Conservation (phyloP, 2,797 vertebrate genomes). For the Premnoplex brunnescens region DNA sequence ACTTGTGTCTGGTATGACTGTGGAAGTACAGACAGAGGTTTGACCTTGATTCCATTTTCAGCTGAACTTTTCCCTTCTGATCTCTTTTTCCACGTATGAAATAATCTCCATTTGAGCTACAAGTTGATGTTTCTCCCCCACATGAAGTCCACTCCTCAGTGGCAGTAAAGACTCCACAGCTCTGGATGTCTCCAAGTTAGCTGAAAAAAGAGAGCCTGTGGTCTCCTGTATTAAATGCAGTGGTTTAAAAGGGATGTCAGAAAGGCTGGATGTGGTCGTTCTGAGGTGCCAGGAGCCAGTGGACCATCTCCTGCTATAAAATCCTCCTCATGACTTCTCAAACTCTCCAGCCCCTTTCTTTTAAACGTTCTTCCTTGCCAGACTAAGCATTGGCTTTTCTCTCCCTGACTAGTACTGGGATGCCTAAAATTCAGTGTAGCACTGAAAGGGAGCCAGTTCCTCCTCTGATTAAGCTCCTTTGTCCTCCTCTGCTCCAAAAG, state of each 20-base stretch:
- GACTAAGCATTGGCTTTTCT: background rate
- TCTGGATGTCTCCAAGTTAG: background rate
- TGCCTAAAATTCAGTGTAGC: background rate
- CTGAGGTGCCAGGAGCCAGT: background rate
- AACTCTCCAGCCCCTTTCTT: background rate
- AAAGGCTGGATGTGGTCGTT: background rate
- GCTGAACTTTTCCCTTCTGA: background rate
- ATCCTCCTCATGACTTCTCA: background rate
- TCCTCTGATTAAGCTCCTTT: background rate
- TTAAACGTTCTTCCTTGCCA: background rate
- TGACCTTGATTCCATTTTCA: background rate
- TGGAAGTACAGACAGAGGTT: background rate
- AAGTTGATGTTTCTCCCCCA: background rate
- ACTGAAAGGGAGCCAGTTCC: background rate
- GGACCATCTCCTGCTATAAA: background rate
- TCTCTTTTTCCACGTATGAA: background rate
- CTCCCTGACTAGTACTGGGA: background rate
- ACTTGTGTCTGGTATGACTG: background rate
- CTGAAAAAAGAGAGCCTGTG: background rate
- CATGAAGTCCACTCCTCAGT: background rate
- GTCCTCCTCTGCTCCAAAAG: background rate
- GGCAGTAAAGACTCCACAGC: background rate
- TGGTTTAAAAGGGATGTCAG: background rate
- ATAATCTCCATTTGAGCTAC: background rate
- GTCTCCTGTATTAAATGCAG: background rate